Percentiles rank a stretch among this genome's conserved stretches.
phyloP scores from a whole-genome alignment of 2,113 vertebrate species.

The Pituophis catenifer region DNA sequence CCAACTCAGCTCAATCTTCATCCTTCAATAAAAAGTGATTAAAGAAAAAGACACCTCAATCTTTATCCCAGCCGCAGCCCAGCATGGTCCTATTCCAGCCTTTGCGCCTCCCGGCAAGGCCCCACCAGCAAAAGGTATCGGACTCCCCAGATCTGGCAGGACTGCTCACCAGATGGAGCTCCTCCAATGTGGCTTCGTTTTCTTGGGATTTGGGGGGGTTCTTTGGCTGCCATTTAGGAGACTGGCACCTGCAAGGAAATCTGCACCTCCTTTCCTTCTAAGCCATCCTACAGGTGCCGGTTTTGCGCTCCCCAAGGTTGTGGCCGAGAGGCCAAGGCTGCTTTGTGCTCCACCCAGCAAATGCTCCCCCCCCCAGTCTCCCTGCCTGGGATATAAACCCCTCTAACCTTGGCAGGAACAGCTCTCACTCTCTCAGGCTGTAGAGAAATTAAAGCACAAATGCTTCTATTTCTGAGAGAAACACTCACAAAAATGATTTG shows the following conservation, averaged over 20 bases:
- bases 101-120: neutral
- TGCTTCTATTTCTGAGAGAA: neutral
- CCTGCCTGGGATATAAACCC: neutral
- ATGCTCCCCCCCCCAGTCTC: neutral
- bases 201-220: neutral
- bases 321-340: neutral
- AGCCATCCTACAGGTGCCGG: neutral
- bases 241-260: neutral
- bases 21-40: too few relatives aligned
- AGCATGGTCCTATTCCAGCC: neutral
- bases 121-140: neutral
- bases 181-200: neutral
- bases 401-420: neutral
- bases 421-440: neutral
- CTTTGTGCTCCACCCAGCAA: neutral
- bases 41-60: neutral
- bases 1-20: neutral
- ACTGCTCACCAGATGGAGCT: neutral
- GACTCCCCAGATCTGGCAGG: neutral
- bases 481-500: accelerated
- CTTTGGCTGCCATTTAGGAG: neutral
- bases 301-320: neutral
- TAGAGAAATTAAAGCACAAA: neutral
- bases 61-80: neutral
- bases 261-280: neutral